Evolutionary conservation across 2,113 vertebrate genomes (phyloP), one percentile per base, ranked within the genome.

Genomic region (Atrichornis clamosus): DNA sequence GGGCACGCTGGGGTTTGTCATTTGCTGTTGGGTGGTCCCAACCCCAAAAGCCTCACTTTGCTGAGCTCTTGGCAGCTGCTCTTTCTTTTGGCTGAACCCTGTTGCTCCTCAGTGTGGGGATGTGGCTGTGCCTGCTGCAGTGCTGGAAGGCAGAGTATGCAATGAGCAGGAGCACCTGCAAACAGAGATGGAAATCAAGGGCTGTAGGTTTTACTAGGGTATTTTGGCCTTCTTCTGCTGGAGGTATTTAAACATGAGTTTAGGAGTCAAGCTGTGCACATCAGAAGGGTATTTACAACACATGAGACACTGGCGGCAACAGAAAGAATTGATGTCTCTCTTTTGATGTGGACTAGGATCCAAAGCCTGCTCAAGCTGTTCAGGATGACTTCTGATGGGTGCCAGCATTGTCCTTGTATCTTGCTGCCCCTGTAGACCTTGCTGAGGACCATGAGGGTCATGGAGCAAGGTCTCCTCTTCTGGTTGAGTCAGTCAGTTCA

Each of bases 401-500:
- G 30, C 33, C 39, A 44, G 14, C 44, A 39, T 44, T 15, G 18
- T 37, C 63, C 28, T 17, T 46, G 35, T 44, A 14, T 60, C 35
- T 68, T 0, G 0, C 56, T 92, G 30, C 21, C 17, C 13, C 9
- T 0, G 0, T 10, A 56, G 69, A 81, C 26, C 46, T 79, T 3
- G 2, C 22, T 83, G 44, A 42, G 39, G 24, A 53, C 35, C n/a
- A 4, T 14, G 15, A 63, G 60, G 30, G 30, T 50, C 13, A 10
- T 28, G 55, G 41, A 70, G 33, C 42, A 26, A 33, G 2, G 3
- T 59, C 64, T 81, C 4, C 47, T 77, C 28, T 30, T 70, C 21
- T 52, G 28, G 1, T 12, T 58, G 46, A 60, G 28, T 73, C 83
- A 52, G 3, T 27, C 44, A 35, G 32, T 46, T 83, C 76, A 13